A percentile compares a stretch with the other conserved stretches of the same genome.
These are phyloP conservation scores for Plebejus melissa DNA, from an alignment of 2,888 invertebrate genomes.

Conservation along the genomic window DNA sequence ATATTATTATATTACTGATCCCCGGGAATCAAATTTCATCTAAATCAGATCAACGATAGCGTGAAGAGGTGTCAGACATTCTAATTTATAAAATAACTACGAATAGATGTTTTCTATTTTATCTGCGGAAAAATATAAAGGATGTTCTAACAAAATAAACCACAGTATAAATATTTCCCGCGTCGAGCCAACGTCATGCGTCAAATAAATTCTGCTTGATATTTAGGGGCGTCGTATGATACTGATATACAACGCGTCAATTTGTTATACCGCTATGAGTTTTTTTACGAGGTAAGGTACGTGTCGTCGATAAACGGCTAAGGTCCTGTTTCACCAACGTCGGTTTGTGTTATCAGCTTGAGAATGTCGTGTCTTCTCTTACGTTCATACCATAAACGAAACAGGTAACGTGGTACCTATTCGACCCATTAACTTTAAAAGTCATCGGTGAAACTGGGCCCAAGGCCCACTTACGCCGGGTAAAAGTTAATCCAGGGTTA, in stretches of 20 bases:
- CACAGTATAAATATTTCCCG: slow-evolving; percentile 2
- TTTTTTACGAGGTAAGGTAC: slow-evolving; percentile 18
- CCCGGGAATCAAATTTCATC: too few species aligned
- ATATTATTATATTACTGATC: too few species aligned
- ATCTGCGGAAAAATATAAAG: neutral
- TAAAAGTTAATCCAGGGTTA: neutral
- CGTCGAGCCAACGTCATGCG: slow-evolving; percentile 1
- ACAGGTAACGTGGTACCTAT: too few species aligned
- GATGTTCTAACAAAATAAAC: neutral
- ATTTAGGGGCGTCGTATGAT: slow-evolving; percentile 7
- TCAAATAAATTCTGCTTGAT: slow-evolving; percentile 24
- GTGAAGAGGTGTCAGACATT: too few species aligned
- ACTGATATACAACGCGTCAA: slow-evolving; percentile 22
- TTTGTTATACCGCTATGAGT: neutral
- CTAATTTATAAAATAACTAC: too few species aligned
- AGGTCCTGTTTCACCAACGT: neutral
- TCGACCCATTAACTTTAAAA: too few species aligned
- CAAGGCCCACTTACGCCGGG: neutral
- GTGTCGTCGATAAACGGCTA: neutral
- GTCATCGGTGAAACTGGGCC: too few species aligned
- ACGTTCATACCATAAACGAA: too few species aligned
- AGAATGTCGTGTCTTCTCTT: too few species aligned
- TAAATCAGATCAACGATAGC: too few species aligned
- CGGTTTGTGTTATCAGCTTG: too few species aligned
- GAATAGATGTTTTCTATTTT: neutral